phyloP scores from a whole-genome alignment of 2,113 vertebrate genomes.

The Pipa parva region DNA sequence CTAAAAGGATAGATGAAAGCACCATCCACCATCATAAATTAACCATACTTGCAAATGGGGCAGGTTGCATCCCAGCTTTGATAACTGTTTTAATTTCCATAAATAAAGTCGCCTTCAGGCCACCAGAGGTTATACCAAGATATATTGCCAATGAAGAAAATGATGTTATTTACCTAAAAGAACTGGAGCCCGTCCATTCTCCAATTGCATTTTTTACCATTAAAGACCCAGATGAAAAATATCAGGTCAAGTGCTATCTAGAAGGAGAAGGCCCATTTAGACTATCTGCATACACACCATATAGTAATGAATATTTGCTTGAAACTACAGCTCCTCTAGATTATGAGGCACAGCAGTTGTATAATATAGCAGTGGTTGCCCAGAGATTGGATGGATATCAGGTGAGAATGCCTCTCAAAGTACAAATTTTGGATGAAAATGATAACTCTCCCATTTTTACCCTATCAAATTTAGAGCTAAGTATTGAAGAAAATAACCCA shows the following conservation, averaged over 20 bases:
- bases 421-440: constrained; percentile 88
- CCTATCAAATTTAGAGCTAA: constrained; percentile 78
- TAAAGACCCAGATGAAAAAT: constrained; percentile 76
- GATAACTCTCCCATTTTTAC: constrained; percentile 90
- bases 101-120: constrained; percentile 75
- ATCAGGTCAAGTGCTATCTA: constrained; percentile 76
- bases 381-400: constrained; percentile 69
- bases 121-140: constrained; percentile 78
- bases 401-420: constrained; percentile 73
- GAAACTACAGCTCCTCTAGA: constrained; percentile 87
- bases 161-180: constrained; percentile 83
- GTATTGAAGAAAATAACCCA: constrained; percentile 89
- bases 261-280: constrained; percentile 85
- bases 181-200: constrained; percentile 81
- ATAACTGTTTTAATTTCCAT: constrained; percentile 75
- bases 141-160: constrained; percentile 87
- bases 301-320: constrained; percentile 85
- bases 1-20: constrained; percentile 68
- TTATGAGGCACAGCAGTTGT: constrained; percentile 78
- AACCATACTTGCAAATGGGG: constrained; percentile 81
- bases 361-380: constrained; percentile 80
- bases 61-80: constrained; percentile 90
- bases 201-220: constrained; percentile 93
- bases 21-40: constrained; percentile 75
- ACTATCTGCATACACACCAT: constrained; percentile 77